Conservation (phyloP, 2,113 vertebrate species). For the Nesoenas mayeri region DNA sequence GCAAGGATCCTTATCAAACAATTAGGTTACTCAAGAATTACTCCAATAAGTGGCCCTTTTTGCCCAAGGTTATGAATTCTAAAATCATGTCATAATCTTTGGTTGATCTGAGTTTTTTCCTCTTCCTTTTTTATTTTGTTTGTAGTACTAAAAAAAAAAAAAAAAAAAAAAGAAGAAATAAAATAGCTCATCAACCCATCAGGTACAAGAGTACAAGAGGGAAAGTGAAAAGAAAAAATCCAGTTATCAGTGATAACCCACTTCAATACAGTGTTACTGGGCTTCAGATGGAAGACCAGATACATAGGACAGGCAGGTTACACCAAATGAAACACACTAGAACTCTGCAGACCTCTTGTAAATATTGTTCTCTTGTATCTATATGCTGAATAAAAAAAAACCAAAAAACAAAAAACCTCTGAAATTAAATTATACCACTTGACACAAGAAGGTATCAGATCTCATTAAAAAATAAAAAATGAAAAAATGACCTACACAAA, state of each 20-base stretch:
- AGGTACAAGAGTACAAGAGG: neutral
- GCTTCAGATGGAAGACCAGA: neutral
- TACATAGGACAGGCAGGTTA: neutral
- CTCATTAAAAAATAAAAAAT: neutral
- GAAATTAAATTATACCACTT: neutral
- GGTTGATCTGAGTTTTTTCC: neutral
- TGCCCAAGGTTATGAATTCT: constrained; percentile 59
- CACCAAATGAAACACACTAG: neutral
- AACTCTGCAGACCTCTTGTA: neutral
- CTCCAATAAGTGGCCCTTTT: constrained; percentile 49
- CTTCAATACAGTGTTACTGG: neutral
- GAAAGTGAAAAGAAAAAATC: neutral
- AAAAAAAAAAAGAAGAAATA: neutral
- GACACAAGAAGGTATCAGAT: neutral
- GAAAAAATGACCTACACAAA: neutral
- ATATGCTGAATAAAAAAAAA: neutral
- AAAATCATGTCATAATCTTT: constrained; percentile 15
- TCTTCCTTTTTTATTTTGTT: neutral
- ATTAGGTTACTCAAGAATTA: constrained; percentile 53
- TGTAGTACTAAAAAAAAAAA: neutral
- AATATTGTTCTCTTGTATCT: neutral
- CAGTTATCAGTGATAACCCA: neutral
- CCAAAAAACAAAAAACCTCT: neutral
- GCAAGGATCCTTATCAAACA: constrained; percentile 64
- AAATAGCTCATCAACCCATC: neutral